Base-by-base conservation (phyloP, 2,113 vertebrate genomes). In the Oncorhynchus tshawytscha region DNA sequence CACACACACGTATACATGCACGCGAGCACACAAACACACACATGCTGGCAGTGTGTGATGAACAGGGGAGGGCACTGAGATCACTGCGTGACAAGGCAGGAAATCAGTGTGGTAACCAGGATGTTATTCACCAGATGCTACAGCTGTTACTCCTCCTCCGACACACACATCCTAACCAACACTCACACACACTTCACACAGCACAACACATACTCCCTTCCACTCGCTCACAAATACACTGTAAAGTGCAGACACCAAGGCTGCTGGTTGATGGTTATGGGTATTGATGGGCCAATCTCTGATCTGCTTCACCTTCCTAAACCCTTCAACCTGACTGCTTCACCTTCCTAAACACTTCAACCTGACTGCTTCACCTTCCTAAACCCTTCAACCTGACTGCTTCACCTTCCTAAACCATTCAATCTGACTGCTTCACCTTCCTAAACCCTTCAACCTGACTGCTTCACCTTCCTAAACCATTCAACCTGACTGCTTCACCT, bases 111-210 rank as follows among this genome's bases (percentile, higher is more conserved):
- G 31, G 48, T 48, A 73, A 65, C n/a, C 34, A 73, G 72, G 6
- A 54, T 16, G 51, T 54, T 18, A 64, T 64, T 34, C 64, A 27
- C 29, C 72, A 73, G 72, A 64, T 64, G 54, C 67, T 54, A 49
- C 70, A 71, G 70, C 70, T 11, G 75, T 81, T 80, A 76, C 70
- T 51, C 22, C 70, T 51, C 22, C 49, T 34, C 48, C 27, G 9
- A 27, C 49, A 70, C 45, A 70, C 22, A 68, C 72, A 90, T 66
- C 77, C 72, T 29, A 39, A 59, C 76, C 72, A 78, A 27, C 71
- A 12, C 72, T 77, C 68, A 24, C n/a, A 39, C 51, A 72, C 72
- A 75, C 34, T 7, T 7, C 71, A 71, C 65, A 54, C 65, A 57
- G 5, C 5, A 16, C 73, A 54, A 5, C 49, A 54, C 49, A 16